Evolutionary conservation across 2,888 invertebrate species (phyloP).

Genomic region (Rhimphoctona megacephalus): DNA sequence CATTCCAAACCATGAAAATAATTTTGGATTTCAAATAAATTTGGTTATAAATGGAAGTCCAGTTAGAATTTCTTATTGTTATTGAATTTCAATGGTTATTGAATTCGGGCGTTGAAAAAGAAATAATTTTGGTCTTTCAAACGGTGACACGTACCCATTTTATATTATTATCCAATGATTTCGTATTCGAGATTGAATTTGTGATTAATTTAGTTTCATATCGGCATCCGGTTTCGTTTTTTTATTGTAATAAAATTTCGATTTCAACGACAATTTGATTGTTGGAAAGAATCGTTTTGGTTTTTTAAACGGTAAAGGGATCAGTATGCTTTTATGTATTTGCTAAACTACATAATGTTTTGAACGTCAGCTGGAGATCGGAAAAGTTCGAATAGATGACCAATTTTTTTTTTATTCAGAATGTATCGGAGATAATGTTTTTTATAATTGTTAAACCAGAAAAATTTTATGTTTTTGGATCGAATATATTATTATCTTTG

Average conservation of each 20-base stretch:
- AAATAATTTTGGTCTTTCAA: background rate
- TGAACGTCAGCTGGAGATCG: constrained; percentile 58
- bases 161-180: background rate
- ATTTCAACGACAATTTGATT: background rate
- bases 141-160: background rate
- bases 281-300: background rate
- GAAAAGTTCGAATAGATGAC: constrained; percentile 41
- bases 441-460: background rate
- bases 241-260: background rate
- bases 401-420: background rate
- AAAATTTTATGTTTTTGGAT: background rate
- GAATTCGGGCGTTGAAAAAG: background rate
- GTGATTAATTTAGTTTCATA: constrained; percentile 12
- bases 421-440: background rate
- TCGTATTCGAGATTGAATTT: constrained; percentile 28
- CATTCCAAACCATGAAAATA: background rate
- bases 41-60: background rate
- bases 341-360: constrained; percentile 27
- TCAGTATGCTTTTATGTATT: constrained; percentile 1
- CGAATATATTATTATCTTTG: background rate
- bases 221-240: constrained; percentile 13
- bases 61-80: background rate
- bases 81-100: background rate
- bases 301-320: constrained; percentile 20
- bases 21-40: background rate